phyloP scores from a whole-genome alignment of 2,797 vertebrate genomes.

The Hirundo rustica region DNA sequence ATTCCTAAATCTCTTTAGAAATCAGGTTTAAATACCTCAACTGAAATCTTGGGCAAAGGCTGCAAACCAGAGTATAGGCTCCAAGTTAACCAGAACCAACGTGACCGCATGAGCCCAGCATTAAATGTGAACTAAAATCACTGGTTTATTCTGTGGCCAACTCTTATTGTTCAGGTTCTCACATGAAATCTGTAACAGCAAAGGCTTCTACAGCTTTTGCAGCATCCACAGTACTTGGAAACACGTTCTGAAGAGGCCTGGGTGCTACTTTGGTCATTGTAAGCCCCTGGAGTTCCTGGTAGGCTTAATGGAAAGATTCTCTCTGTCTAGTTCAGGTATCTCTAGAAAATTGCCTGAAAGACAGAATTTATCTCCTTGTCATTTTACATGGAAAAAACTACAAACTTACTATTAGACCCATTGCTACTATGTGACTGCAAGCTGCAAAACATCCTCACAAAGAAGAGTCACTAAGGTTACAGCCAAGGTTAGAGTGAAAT shows the following conservation, averaged over 20 bases:
- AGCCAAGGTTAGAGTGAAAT: constrained; percentile 7
- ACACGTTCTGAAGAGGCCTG: neutral
- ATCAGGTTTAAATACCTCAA: neutral
- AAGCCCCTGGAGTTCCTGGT: neutral
- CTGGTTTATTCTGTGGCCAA: neutral
- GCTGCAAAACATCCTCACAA: neutral
- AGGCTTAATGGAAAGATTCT: neutral
- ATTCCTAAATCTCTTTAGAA: neutral
- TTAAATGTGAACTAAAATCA: neutral
- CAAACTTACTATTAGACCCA: neutral
- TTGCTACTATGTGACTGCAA: neutral
- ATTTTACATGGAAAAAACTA: neutral
- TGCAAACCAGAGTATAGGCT: neutral
- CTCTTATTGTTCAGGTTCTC: neutral
- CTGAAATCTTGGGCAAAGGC: neutral
- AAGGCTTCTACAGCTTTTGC: neutral
- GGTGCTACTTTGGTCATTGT: neutral
- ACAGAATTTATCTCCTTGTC: neutral
- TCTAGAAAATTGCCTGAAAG: neutral
- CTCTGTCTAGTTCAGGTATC: neutral
- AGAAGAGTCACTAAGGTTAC: neutral
- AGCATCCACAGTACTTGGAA: neutral
- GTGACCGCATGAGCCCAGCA: accelerated
- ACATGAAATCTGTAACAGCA: neutral
- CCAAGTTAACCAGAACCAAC: neutral